phyloP scores from a whole-genome alignment of 2,113 vertebrate species.

The Colossoma macropomum region DNA sequence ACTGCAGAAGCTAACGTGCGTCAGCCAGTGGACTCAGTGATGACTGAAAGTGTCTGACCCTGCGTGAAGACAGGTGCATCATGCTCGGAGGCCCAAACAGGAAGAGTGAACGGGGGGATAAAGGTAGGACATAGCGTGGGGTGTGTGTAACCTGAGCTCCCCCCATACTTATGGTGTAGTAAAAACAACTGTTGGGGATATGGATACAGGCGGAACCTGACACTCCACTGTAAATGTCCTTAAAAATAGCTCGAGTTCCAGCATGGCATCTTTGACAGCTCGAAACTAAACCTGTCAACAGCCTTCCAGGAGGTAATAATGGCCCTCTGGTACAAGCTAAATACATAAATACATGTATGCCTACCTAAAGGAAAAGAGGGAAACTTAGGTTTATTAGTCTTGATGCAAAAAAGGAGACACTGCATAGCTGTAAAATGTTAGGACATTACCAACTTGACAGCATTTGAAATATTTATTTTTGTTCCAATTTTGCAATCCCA shows the following conservation, averaged over 20 bases:
- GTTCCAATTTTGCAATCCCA: neutral
- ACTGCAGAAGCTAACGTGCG: slow-evolving; percentile 57
- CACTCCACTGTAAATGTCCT: slow-evolving; percentile 37
- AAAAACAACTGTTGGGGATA: slow-evolving; percentile 29
- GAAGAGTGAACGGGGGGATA: slow-evolving; percentile 65
- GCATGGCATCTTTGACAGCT: slow-evolving; percentile 56
- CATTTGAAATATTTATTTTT: neutral
- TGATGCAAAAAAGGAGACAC: neutral
- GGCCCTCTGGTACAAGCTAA: neutral
- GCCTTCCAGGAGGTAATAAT: slow-evolving; percentile 57
- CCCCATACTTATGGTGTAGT: slow-evolving; percentile 27
- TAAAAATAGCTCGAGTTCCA: slow-evolving; percentile 62
- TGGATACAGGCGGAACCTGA: slow-evolving; percentile 28
- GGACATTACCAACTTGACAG: neutral
- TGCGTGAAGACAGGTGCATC: slow-evolving; percentile 69
- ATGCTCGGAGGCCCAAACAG: slow-evolving; percentile 53
- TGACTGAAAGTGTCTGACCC: slow-evolving; percentile 43
- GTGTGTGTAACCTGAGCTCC: slow-evolving; percentile 56
- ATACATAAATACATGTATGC: neutral
- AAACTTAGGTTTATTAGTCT: neutral
- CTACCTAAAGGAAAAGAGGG: neutral
- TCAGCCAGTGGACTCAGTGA: slow-evolving; percentile 53
- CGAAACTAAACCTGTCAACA: slow-evolving; percentile 63
- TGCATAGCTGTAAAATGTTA: neutral
- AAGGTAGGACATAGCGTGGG: slow-evolving; percentile 48